A percentile compares a stretch with the other conserved stretches of the same genome.
phyloP scores from a whole-genome alignment of 2,797 vertebrate species.

The Siniperca undulata region DNA sequence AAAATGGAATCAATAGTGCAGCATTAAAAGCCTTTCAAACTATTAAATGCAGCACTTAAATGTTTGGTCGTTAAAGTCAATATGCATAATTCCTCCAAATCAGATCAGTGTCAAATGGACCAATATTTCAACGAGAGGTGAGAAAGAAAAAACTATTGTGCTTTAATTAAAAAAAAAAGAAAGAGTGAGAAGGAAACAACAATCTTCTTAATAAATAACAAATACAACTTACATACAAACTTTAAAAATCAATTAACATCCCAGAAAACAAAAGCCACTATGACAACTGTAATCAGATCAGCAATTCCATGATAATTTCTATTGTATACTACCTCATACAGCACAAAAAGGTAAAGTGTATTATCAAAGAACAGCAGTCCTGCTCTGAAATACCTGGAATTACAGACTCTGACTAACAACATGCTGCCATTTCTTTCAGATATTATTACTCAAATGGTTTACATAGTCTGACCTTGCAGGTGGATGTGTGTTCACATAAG shows the following conservation, averaged over 20 bases:
- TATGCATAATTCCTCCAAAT: neutral
- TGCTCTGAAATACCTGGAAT: neutral
- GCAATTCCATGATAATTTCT: neutral
- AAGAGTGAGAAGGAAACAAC: neutral
- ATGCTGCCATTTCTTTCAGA: neutral
- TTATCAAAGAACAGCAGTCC: neutral
- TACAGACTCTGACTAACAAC: neutral
- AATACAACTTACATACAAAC: too few species aligned
- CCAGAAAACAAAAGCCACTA: neutral
- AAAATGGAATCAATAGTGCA: neutral
- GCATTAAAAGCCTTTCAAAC: neutral
- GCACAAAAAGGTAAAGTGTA: neutral
- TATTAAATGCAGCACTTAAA: neutral
- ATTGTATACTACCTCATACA: neutral
- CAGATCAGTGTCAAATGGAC: neutral
- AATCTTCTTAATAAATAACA: neutral
- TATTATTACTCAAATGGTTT: neutral
- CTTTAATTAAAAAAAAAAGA: neutral
- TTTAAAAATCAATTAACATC: neutral
- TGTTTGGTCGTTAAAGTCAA: neutral
- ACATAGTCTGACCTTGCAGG: slow-evolving; percentile 13
- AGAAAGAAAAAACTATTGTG: neutral
- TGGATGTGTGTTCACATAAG: neutral
- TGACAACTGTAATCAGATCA: neutral
- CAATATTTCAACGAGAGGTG: neutral